phyloP scores from a whole-genome alignment of 2,113 vertebrate species.

The Sinocyclocheilus rhinocerous region DNA sequence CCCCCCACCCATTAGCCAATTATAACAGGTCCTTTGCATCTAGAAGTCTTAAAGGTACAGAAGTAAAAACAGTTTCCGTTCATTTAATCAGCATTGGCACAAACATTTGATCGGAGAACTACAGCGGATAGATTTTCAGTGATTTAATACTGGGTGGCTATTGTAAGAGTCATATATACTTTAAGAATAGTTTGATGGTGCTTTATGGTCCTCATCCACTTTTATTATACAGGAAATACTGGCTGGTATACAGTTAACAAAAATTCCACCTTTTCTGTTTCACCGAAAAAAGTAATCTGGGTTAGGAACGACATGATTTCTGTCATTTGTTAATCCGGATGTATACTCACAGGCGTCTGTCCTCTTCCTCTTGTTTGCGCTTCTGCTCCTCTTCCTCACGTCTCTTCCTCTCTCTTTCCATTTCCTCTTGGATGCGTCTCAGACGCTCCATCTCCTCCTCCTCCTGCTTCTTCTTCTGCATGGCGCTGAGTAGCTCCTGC shows the following conservation, averaged over 20 bases:
- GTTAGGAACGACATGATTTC: background rate
- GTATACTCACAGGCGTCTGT: conserved; percentile 83
- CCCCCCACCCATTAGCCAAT: no score
- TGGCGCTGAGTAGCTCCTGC: conserved; percentile 83
- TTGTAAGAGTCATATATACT: background rate
- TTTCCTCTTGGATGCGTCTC: conserved; percentile 90
- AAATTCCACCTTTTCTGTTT: background rate
- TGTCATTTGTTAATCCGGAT: background rate
- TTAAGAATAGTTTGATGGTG: background rate
- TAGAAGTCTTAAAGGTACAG: no score
- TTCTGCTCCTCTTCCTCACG: conserved; percentile 85
- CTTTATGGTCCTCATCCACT: background rate
- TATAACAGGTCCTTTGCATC: no score
- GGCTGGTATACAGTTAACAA: background rate
- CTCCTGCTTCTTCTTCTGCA: conserved; percentile 94
- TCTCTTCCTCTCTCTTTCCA: conserved; percentile 88
- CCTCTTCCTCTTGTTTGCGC: conserved; percentile 87
- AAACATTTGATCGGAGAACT: background rate
- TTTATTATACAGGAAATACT: background rate
- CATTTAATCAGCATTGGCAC: no score
- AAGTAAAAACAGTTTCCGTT: no score
- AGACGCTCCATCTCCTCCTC: conserved; percentile 92
- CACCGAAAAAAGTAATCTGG: background rate
- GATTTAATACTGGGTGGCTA: no score
- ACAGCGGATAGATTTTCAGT: background rate